Percentiles rank a stretch among this genome's conserved stretches.
phyloP scores from a whole-genome alignment of 2,888 invertebrate species.

The Epirrhoe alternata region DNA sequence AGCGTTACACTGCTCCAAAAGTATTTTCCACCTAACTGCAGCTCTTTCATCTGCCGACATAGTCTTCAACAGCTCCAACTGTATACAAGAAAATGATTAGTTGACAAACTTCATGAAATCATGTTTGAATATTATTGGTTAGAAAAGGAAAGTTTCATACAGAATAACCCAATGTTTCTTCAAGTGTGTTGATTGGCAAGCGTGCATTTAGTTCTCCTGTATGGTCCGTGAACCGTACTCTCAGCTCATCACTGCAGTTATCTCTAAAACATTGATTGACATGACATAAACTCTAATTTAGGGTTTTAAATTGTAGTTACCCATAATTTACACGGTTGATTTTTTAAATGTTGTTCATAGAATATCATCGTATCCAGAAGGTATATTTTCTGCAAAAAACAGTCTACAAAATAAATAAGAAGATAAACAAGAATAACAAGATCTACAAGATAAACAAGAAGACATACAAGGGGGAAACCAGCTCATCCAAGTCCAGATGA shows the following conservation, averaged over 20 bases:
- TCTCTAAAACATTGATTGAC: neutral
- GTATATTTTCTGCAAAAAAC: no score
- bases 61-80: conserved; percentile 82
- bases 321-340: neutral
- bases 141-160: conserved; percentile 63
- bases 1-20: conserved; percentile 87
- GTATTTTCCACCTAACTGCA: conserved; percentile 86
- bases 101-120: neutral
- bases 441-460: neutral
- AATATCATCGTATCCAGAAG: neutral
- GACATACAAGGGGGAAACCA: conserved; percentile 58
- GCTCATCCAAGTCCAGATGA: conserved; percentile 89
- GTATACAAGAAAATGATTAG: conserved; percentile 23
- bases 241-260: conserved; percentile 76
- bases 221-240: conserved; percentile 87
- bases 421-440: no score
- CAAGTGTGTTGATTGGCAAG: conserved; percentile 85
- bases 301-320: neutral
- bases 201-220: conserved; percentile 87
- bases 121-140: neutral
- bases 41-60: conserved; percentile 82
- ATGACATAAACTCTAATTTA: neutral
- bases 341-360: neutral
- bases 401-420: neutral
- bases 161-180: conserved; percentile 83